Evolutionary conservation across 2,888 invertebrate genomes (phyloP).

Genomic region (Drosophila recens): DNA sequence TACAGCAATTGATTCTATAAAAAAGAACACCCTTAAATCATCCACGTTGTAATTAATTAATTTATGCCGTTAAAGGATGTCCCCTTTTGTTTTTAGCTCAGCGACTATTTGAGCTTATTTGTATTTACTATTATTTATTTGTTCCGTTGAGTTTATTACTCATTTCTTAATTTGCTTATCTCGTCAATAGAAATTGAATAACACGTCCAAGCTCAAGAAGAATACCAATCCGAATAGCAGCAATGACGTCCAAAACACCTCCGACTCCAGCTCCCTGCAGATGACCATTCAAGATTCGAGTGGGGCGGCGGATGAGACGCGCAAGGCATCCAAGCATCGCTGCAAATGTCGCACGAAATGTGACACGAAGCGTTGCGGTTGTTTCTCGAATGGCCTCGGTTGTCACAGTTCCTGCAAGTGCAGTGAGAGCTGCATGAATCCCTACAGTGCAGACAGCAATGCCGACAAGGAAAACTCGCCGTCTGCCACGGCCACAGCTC

Average conservation of each 20-base stretch:
- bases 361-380: slow-evolving; percentile 71
- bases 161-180: background rate
- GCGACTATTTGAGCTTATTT: background rate
- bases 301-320: slow-evolving; percentile 10
- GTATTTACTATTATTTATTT: too few species aligned
- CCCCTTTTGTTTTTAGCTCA: background rate
- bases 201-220: background rate
- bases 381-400: slow-evolving; percentile 18
- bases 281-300: background rate
- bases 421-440: slow-evolving; percentile 46
- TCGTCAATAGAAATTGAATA: slow-evolving; percentile 8
- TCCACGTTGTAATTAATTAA: too few species aligned
- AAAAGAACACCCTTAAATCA: too few species aligned
- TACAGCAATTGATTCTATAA: too few species aligned
- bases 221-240: slow-evolving; percentile 10
- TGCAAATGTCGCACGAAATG: slow-evolving; percentile 74
- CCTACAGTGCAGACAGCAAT: slow-evolving; percentile 15
- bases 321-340: slow-evolving; percentile 1
- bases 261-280: background rate
- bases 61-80: too few species aligned
- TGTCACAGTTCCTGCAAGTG: slow-evolving; percentile 44
- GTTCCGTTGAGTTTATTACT: background rate
- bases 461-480: slow-evolving; percentile 42
- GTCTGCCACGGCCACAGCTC: background rate
- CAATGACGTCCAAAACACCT: background rate